Evolutionary conservation across 2,797 vertebrate species (phyloP).

Genomic region (Oceanodroma leucorhoa): DNA sequence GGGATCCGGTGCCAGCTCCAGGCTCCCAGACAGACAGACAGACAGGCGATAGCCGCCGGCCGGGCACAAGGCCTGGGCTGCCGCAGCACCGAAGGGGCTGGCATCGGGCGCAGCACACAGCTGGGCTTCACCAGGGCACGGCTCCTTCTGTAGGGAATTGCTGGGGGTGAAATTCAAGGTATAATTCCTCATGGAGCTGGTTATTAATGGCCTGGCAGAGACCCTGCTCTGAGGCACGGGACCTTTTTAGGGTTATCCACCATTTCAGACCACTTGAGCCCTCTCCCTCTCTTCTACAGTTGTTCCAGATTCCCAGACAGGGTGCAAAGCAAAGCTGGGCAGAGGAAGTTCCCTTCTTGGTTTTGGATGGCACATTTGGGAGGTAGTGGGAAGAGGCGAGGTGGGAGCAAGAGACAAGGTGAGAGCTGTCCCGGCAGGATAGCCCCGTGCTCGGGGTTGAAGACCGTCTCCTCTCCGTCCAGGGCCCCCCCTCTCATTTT

Average conservation of each 20-base stretch:
- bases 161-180: not conserved
- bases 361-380: not conserved
- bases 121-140: not conserved
- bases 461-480: not conserved
- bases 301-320: not conserved
- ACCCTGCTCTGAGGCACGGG: not conserved
- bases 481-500: not conserved
- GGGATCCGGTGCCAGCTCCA: not conserved
- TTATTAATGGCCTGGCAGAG: not conserved
- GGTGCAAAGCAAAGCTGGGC: not conserved
- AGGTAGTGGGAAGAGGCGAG: not conserved
- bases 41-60: accelerated
- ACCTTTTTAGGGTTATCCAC: not conserved
- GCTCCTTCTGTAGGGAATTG: not conserved
- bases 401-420: not conserved
- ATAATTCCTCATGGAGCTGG: not conserved
- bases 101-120: not conserved
- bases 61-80: not conserved
- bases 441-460: not conserved
- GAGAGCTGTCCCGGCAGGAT: not conserved
- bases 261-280: not conserved
- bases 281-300: not conserved
- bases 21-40: not conserved
- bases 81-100: not conserved
- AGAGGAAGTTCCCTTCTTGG: not conserved